Conservation (phyloP, 2,113 vertebrate genomes). For the Stegastes partitus region DNA sequence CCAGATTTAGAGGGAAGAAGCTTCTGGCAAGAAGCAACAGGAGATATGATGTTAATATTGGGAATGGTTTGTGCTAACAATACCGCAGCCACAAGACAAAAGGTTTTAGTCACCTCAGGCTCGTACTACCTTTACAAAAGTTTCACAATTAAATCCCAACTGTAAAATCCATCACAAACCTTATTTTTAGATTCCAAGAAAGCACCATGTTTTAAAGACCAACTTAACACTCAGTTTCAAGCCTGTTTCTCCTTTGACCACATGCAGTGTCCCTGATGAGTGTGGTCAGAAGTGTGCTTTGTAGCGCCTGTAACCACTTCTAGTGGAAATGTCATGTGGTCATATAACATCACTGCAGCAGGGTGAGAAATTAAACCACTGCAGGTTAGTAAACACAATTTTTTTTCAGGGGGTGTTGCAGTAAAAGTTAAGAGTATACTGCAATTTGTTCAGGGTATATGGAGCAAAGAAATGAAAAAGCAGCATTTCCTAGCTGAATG, state of each 20-base stretch:
- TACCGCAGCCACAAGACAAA: background rate
- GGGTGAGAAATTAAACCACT: background rate
- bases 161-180: background rate
- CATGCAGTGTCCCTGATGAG: too few species aligned
- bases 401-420: background rate
- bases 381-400: too few species aligned
- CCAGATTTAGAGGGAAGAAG: background rate
- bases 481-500: background rate
- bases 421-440: background rate
- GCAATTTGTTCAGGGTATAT: background rate
- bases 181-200: too few species aligned
- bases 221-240: too few species aligned
- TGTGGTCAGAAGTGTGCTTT: too few species aligned
- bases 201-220: background rate
- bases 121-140: background rate
- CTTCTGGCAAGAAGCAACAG: background rate
- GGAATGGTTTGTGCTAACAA: constrained; percentile 1
- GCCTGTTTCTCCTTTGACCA: too few species aligned
- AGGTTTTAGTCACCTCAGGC: background rate
- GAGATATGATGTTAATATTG: constrained; percentile 7
- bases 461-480: background rate
- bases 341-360: too few species aligned
- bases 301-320: too few species aligned
- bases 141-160: background rate
- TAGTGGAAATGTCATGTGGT: too few species aligned